These are phyloP conservation scores for Otolemur garnettii DNA, from an alignment of 2,113 vertebrate species.

Conservation along the genomic window DNA sequence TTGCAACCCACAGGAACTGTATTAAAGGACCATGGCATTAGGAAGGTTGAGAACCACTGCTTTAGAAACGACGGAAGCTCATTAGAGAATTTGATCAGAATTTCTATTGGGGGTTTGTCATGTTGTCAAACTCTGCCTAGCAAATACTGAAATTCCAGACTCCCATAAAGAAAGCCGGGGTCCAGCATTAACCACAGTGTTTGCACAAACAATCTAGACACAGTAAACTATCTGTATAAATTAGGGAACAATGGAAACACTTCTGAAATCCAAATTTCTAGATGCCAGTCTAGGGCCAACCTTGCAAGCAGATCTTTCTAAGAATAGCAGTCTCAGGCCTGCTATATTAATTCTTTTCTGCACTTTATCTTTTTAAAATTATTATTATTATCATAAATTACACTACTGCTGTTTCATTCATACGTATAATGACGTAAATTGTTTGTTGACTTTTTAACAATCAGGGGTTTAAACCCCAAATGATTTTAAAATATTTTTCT, in stretches of 20 bases:
- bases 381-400: too few species aligned
- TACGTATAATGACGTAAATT: neutral
- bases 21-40: too few species aligned
- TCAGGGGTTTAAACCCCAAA: neutral
- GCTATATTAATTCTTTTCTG: neutral
- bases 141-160: neutral
- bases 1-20: too few species aligned
- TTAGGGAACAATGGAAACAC: neutral
- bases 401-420: neutral
- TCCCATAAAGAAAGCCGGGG: neutral
- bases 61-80: neutral
- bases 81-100: neutral
- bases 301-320: neutral
- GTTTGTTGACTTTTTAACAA: neutral
- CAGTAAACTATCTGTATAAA: neutral
- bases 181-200: neutral
- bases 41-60: too few species aligned
- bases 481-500: constrained; percentile 32
- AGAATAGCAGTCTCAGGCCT: neutral
- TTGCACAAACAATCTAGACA: neutral
- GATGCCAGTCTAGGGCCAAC: neutral
- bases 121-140: neutral
- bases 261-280: neutral
- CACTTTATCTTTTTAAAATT: neutral
- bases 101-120: neutral